Conservation (phyloP, 2,888 invertebrate species). For the Agrotis puta region DNA sequence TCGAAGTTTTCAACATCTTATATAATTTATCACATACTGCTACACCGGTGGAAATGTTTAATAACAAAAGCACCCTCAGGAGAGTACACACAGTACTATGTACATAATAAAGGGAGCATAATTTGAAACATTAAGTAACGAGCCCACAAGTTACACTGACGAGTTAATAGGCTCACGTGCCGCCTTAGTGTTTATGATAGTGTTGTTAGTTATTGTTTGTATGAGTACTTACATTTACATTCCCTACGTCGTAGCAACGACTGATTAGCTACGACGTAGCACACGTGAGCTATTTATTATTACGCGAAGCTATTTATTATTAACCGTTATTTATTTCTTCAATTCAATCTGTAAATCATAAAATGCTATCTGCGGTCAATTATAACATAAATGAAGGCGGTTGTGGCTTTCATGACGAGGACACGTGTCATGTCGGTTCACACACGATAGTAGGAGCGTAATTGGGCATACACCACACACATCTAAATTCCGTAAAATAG, state of each 20-base stretch:
- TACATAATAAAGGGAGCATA: conserved; percentile 38
- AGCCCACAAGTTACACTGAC: neutral
- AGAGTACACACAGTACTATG: conserved; percentile 20
- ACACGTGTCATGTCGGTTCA: neutral
- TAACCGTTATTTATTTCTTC: neutral
- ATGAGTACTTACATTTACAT: conserved; percentile 1
- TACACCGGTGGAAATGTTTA: conserved; percentile 9
- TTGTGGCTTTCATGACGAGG: neutral
- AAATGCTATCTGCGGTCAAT: neutral
- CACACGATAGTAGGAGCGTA: neutral
- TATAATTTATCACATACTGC: conserved; percentile 23
- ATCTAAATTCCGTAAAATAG: too few species aligned
- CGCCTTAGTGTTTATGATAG: neutral
- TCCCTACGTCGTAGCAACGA: neutral
- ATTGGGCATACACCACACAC: too few species aligned
- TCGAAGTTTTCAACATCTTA: neutral
- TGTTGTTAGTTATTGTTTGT: conserved; percentile 7
- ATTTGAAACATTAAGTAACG: conserved; percentile 23
- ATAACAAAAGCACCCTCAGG: conserved; percentile 25
- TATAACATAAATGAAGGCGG: neutral
- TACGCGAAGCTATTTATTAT: too few species aligned
- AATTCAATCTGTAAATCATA: neutral
- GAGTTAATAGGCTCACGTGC: neutral
- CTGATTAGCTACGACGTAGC: neutral
- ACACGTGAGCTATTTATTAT: neutral